Evolutionary conservation across 2,888 invertebrate species (phyloP).

Genomic region (Lasioglossum morio): DNA sequence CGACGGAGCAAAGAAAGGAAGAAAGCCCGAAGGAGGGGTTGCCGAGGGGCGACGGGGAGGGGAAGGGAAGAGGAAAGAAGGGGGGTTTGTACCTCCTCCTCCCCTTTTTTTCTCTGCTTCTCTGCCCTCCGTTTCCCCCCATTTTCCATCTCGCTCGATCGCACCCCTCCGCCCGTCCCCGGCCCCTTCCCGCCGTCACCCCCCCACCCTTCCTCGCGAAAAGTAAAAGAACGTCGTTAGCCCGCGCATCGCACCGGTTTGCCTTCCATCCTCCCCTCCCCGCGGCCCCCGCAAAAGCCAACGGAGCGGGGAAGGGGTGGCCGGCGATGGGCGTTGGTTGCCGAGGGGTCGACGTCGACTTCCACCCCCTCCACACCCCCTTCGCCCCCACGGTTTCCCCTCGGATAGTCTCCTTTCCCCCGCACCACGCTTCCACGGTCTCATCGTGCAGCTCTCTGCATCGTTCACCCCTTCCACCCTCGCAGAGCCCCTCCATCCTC

Average conservation of each 20-base stretch:
- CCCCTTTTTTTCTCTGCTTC: slow-evolving; percentile 30
- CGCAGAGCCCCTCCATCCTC: neutral
- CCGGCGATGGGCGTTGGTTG: slow-evolving; percentile 79
- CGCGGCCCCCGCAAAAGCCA: slow-evolving; percentile 77
- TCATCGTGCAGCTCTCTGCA: neutral
- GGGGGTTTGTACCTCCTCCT: slow-evolving; percentile 45
- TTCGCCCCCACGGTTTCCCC: slow-evolving; percentile 34
- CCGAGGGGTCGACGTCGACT: slow-evolving; percentile 74
- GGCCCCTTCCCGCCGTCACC: neutral
- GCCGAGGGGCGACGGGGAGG: neutral
- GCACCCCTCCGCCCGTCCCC: slow-evolving; percentile 11
- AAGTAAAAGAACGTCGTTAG: slow-evolving; percentile 82
- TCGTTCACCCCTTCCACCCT: slow-evolving; percentile 6
- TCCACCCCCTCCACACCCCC: slow-evolving; percentile 53
- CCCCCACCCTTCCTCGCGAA: slow-evolving; percentile 67
- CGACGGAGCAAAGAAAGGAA: slow-evolving; percentile 44
- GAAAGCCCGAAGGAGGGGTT: slow-evolving; percentile 32
- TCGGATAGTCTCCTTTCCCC: slow-evolving; percentile 44
- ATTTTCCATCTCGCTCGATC: slow-evolving; percentile 25
- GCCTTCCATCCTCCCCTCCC: slow-evolving; percentile 58
- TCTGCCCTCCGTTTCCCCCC: slow-evolving; percentile 19
- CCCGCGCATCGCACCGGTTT: slow-evolving; percentile 71
- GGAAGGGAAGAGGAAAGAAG: slow-evolving; percentile 31
- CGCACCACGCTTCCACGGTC: neutral
- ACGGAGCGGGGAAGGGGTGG: slow-evolving; percentile 69